phyloP scores from a whole-genome alignment of 2,888 invertebrate genomes.

The Ischnura elegans region DNA sequence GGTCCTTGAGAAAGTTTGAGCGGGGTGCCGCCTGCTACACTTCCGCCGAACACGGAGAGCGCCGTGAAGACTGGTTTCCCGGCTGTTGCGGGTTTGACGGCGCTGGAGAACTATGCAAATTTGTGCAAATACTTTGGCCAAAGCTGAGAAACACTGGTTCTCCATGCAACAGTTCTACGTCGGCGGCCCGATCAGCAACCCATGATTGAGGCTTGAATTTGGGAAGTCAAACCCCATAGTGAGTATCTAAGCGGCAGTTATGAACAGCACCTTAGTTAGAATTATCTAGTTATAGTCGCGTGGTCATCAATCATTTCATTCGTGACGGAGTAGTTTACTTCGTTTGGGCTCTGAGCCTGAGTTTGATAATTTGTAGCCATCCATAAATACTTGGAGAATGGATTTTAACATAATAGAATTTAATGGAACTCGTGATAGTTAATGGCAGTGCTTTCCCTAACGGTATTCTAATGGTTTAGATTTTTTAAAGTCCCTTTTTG shows the following conservation, averaged over 20 bases:
- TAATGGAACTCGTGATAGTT: too few species aligned
- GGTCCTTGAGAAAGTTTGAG: not conserved
- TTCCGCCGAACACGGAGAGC: not conserved
- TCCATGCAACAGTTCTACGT: not conserved
- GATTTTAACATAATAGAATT: too few species aligned
- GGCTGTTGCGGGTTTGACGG: constrained; percentile 3
- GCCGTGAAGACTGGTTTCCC: not conserved
- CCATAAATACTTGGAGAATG: too few species aligned
- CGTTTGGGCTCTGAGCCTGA: not conserved
- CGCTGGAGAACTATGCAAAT: constrained; percentile 13
- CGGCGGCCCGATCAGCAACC: not conserved
- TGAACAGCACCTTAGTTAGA: too few species aligned
- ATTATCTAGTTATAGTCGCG: not conserved
- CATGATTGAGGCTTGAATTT: not conserved
- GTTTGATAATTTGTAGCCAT: too few species aligned
- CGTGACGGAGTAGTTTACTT: not conserved
- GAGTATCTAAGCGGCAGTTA: not conserved
- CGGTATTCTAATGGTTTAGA: too few species aligned
- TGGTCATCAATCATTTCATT: not conserved
- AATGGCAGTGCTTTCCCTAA: too few species aligned
- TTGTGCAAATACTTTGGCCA: not conserved
- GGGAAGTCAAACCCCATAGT: not conserved
- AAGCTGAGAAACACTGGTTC: not conserved
- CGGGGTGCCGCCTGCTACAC: not conserved
- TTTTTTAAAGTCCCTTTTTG: too few species aligned